Base-by-base conservation (phyloP, 2,797 vertebrate species). In the Denticeps clupeoides region DNA sequence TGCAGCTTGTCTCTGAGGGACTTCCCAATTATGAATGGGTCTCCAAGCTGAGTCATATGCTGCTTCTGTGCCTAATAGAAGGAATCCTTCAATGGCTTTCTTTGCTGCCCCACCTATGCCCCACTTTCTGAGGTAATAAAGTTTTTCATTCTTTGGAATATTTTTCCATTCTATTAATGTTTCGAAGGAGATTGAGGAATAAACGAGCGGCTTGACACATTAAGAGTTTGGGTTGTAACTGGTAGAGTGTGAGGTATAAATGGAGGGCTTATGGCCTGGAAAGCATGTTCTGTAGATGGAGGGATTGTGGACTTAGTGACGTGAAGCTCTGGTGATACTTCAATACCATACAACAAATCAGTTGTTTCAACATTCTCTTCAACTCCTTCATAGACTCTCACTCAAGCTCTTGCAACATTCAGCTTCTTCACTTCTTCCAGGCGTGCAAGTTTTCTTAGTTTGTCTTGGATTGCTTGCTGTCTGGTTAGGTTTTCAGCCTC, bases 11-110 rank as follows among this genome's bases (percentile, higher is more conserved):
- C 46, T 13, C 58, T 53, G 46, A 51, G 63, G 1, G 51, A 41
- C 6, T 62, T 66, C 2, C 56, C 56, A 1, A 67, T 51, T n/a
- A 61, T 28, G 15, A 62, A 59, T 11, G 43, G 38, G 29, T 27
- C 62, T 15, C 45, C 44, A 63, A 3, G 47, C 45, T 15, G 52
- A 35, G 44, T n/a, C 8, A 19, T 55, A 53, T 8, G 59, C 59
- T 31, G 43, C 46, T 45, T 43, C 40, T 25, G 48, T 58, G 13
- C 48, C 47, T 11, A 57, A 21, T 6, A 64, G 18, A 16, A 58
- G 59, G 32, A 62, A 56, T 13, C 42, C 50, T n/a, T 59, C 47
- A 7, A 56, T 52, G 12, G 47, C 19, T 2, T 45, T 53, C n/a
- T 38, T 59, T 2, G 51, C 51, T 7, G 45, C 1, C 18, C 45